Base-by-base conservation (phyloP, 1,140 invertebrate genomes). In the Drosophila takahashii region DNA sequence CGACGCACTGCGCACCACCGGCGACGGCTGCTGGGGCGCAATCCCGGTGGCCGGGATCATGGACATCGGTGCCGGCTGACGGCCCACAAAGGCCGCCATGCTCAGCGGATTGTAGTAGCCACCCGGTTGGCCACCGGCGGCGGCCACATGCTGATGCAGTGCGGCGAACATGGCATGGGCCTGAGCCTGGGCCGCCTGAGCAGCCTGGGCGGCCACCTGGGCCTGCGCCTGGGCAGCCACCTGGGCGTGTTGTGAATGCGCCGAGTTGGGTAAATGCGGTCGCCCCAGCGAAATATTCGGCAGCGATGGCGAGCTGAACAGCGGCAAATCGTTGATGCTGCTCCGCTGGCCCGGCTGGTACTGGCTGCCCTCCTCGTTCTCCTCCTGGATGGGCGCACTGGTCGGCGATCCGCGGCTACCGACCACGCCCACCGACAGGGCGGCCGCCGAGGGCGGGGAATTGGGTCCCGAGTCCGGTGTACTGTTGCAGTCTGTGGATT, bases 231-330 rank as follows among this genome's bases (percentile, higher is more conserved):
- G 66, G 13, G 64, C 61, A 18, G 15, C n/a, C 18, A 61, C 56
- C 37, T 83, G 75, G 81, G 92, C 79, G 85, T 93, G 58, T 78
- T 93, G 58, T 78, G 92, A 67, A 89, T 92, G 76, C 84, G 83
- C 80, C 16, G 67, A 57, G 74, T 92, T 91, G 36, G 93, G 93
- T 79, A 94, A 94, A 85, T 96, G 95, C 67, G 97, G 97, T 90
- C 96, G 94, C 39, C 97, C 98, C 65, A 99, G 93, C 39, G 97
- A 98, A 83, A 99, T 99, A 93, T 99, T 99, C 66, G 98, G 98
- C 95, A 99, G 95, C 78, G 98, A 98, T 37, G 98, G 98, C 79
- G 97, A 98, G 80, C 97, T 98, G 93, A 98, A 99, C 11, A 99
- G 93, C 32, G 95, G 95, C 92, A 94, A 87, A 70, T 94, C 94